Percentiles rank a stretch among this genome's conserved stretches.
Conservation (phyloP, 2,888 invertebrate species). For the Phytoseiulus persimilis region DNA sequence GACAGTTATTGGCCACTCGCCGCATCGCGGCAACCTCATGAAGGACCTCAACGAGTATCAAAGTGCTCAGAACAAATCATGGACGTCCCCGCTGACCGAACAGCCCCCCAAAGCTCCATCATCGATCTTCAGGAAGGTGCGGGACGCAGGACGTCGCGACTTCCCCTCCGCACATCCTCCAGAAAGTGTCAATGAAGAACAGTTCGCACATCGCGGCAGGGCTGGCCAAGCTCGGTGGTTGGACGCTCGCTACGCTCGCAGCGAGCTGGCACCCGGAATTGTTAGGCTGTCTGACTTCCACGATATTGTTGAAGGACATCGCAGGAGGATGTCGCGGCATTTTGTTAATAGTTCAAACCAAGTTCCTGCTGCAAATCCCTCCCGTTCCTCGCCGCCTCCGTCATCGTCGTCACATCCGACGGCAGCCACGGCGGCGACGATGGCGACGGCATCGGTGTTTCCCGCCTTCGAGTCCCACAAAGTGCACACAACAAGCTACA, state of each 20-base stretch:
- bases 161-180: background rate
- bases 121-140: background rate
- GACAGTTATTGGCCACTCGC: background rate
- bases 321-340: background rate
- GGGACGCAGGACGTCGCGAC: background rate
- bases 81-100: background rate
- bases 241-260: no score
- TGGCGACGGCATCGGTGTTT: background rate
- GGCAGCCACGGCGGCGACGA: background rate
- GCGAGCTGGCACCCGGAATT: no score
- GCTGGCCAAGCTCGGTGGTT: no score
- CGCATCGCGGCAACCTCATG: background rate
- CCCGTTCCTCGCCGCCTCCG: background rate
- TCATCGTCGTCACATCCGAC: background rate
- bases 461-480: background rate
- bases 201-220: background rate
- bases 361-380: background rate
- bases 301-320: background rate
- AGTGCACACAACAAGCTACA: background rate
- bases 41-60: background rate
- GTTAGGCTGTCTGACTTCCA: background rate
- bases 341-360: background rate
- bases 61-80: slow-evolving; percentile 5
- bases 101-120: background rate
- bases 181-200: background rate